A percentile compares a stretch with the other conserved stretches of the same genome.
phyloP scores from a whole-genome alignment of 2,113 vertebrate genomes.

The Oncorhynchus gorbuscha region DNA sequence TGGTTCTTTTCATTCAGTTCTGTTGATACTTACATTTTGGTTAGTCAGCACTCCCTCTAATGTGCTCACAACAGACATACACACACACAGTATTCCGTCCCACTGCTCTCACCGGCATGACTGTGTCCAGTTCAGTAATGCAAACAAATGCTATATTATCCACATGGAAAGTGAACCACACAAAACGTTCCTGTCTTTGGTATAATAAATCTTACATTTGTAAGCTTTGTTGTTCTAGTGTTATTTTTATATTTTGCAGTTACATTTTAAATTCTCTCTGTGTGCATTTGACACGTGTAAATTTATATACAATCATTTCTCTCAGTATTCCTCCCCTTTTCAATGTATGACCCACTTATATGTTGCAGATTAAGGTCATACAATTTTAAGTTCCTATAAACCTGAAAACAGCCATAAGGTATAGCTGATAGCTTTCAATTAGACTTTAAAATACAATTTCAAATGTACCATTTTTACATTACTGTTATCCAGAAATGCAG shows the following conservation, averaged over 20 bases:
- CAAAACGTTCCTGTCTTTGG: constrained; percentile 92
- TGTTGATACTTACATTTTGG: constrained; percentile 9
- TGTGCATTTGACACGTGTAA: too few relatives aligned
- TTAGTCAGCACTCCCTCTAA: too few relatives aligned
- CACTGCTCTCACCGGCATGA: constrained; percentile 90
- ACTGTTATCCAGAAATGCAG: not conserved
- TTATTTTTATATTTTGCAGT: not conserved
- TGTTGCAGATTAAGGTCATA: not conserved
- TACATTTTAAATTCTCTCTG: too few relatives aligned
- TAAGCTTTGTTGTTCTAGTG: constrained; percentile 44
- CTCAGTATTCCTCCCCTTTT: too few relatives aligned
- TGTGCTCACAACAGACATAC: constrained; percentile 41
- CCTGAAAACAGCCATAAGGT: not conserved
- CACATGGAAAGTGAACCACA: constrained; percentile 83
- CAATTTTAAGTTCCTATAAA: not conserved
- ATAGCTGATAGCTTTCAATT: not conserved
- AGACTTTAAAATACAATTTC: not conserved
- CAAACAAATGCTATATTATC: constrained; percentile 79
- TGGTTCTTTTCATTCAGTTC: constrained; percentile 48
- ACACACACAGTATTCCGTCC: constrained; percentile 47
- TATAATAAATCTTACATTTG: constrained; percentile 99
- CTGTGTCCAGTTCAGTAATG: constrained; percentile 82
- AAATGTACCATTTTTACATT: not conserved
- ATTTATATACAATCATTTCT: too few relatives aligned
- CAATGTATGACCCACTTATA: too few relatives aligned